These are phyloP conservation scores for Corynorhinus townsendii DNA, from an alignment of 2,113 vertebrate species.

Conservation along the genomic window DNA sequence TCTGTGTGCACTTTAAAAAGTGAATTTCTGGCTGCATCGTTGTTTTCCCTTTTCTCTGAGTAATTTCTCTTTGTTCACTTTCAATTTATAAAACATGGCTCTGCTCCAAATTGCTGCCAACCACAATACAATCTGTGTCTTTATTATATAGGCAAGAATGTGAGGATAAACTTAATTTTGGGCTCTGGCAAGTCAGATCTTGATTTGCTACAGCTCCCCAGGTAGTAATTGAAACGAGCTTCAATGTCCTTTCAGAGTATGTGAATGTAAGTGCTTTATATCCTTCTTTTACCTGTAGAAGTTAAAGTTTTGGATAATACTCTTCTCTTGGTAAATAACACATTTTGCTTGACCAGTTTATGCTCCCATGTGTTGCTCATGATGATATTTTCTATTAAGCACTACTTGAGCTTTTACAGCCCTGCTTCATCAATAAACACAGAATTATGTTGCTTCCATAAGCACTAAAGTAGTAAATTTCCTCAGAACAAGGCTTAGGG, in stretches of 20 bases:
- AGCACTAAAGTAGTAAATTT: not conserved
- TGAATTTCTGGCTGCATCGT: not conserved
- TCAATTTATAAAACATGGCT: not conserved
- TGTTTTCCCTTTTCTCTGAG: not conserved
- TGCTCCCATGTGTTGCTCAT: not conserved
- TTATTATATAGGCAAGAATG: constrained; percentile 16
- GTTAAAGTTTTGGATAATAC: not conserved
- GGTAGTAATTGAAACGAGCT: not conserved
- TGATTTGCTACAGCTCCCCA: not conserved
- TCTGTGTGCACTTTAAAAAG: not conserved
- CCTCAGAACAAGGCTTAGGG: not conserved
- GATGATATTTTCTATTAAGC: not conserved
- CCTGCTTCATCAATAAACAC: not conserved
- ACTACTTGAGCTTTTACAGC: not conserved
- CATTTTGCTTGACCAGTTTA: not conserved
- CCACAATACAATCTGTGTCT: not conserved
- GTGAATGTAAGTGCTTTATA: not conserved
- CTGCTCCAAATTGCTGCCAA: not conserved
- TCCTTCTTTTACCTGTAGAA: not conserved
- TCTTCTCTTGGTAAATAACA: constrained; percentile 23
- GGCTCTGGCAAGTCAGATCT: not conserved
- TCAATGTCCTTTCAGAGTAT: not conserved
- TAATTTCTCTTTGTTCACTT: not conserved
- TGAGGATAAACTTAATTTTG: constrained; percentile 30
- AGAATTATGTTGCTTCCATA: not conserved